A percentile compares a stretch with the other conserved stretches of the same genome.
These are phyloP conservation scores for Triplophysa dalaica DNA, from an alignment of 2,113 vertebrate genomes.

Conservation along the genomic window DNA sequence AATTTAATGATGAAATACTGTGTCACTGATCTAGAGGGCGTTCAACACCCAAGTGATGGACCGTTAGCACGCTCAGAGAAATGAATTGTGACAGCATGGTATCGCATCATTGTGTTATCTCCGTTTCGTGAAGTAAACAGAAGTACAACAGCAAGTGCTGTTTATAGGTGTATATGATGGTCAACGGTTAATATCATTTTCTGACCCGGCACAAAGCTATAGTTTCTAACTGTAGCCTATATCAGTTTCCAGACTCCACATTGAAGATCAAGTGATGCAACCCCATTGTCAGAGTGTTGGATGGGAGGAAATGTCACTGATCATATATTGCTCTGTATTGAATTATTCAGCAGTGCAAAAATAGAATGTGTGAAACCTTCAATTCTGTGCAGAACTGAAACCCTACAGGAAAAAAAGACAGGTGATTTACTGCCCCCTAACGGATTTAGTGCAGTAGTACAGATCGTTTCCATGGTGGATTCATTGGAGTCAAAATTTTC, in stretches of 20 bases:
- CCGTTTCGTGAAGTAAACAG: constrained; percentile 7
- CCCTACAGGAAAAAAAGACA: neutral
- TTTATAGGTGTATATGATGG: constrained; percentile 37
- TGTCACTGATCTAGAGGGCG: constrained; percentile 31
- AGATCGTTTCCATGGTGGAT: neutral
- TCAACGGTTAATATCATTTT: constrained; percentile 29
- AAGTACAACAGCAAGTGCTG: constrained; percentile 1
- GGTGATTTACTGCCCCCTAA: constrained; percentile 41
- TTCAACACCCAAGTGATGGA: neutral
- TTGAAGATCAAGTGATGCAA: constrained; percentile 56
- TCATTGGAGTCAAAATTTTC: neutral
- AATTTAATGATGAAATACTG: constrained; percentile 35
- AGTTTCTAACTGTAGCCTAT: constrained; percentile 14
- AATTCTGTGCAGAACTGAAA: constrained; percentile 31
- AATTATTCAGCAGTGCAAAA: constrained; percentile 56
- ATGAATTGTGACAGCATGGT: constrained; percentile 29
- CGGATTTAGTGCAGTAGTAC: constrained; percentile 1
- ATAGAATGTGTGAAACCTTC: constrained; percentile 56
- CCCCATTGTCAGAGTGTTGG: constrained; percentile 43
- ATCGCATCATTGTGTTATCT: constrained; percentile 32
- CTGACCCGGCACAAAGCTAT: constrained; percentile 44
- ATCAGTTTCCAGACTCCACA: constrained; percentile 32
- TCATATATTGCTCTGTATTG: constrained; percentile 52
- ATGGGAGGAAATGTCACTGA: constrained; percentile 50
- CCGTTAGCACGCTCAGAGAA: neutral